phyloP scores from a whole-genome alignment of 2,113 vertebrate species.

The Balaeniceps rex region DNA sequence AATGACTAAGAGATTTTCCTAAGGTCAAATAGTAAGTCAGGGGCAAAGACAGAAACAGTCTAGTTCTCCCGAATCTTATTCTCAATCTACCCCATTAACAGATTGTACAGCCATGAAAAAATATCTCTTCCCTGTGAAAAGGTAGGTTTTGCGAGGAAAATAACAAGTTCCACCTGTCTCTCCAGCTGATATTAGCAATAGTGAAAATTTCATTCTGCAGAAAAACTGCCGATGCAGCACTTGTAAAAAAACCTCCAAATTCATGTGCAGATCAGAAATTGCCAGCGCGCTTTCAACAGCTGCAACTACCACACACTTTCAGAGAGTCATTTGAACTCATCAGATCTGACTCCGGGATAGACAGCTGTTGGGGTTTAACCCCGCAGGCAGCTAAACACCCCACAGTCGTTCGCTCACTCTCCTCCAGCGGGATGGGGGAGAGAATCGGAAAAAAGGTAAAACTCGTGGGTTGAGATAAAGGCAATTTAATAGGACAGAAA shows the following conservation, averaged over 20 bases:
- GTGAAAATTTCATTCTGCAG: slow-evolving; percentile 42
- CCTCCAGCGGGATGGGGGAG: background rate
- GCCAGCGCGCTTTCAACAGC: background rate
- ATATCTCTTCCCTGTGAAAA: background rate
- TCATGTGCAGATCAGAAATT: slow-evolving; percentile 39
- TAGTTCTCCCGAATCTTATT: background rate
- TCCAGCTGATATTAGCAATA: slow-evolving; percentile 42
- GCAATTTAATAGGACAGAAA: background rate
- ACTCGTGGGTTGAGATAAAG: background rate
- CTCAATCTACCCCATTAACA: background rate
- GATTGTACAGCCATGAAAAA: background rate
- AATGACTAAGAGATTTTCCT: background rate
- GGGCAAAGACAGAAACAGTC: background rate
- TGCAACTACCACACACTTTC: slow-evolving; percentile 23
- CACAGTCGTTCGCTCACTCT: background rate
- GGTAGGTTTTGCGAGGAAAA: slow-evolving; percentile 1
- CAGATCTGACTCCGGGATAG: background rate
- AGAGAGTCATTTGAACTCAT: slow-evolving; percentile 3
- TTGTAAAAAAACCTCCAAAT: slow-evolving; percentile 29
- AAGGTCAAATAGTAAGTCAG: background rate
- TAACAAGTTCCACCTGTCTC: slow-evolving; percentile 36
- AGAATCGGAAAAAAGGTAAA: background rate
- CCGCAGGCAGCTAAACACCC: background rate
- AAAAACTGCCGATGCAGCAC: slow-evolving; percentile 44
- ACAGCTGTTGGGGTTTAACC: background rate